Evolutionary conservation across 2,113 vertebrate genomes (phyloP), one percentile per base, ranked within the genome.

Genomic region (Balaeniceps rex): DNA sequence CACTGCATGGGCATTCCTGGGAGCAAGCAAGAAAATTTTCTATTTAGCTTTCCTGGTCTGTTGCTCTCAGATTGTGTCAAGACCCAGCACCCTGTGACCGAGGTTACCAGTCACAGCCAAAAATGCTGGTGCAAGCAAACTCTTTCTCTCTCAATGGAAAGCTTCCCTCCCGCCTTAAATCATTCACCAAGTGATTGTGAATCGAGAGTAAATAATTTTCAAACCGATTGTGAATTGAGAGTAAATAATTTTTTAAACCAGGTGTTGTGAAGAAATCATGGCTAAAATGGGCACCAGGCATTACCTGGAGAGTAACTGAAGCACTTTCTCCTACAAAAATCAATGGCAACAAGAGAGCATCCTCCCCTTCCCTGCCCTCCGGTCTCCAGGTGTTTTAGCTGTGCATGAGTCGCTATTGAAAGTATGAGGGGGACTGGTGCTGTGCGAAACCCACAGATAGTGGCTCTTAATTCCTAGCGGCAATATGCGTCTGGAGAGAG

Each of bases 351-450:
- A 68, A 49, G 34, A 87, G 14, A 42, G 6, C 34, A n/a, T 74
- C 31, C 23, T 96, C 25, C 14, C 11, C 24, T 78, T 60, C 15
- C n/a, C n/a, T 44, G 31, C 46, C 7, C 49, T 86, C 36, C 1
- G 1, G 23, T 83, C 29, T 93, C 8, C 25, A 51, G 46, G 11
- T 54, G 6, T 51, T 95, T 34, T 22, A 71, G 25, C 38, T 68
- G 25, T 6, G 0, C 0, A 0, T 38, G 36, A n/a, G 69, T 75
- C 2, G 0, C 47, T 82, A 11, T 8, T 63, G 74, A 79, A 77
- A 65, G 36, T 51, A 21, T 29, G 31, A 87, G 18, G 31, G 77
- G 11, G 29, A 15, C 15, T 65, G 25, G 3, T 57, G 16, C 25
- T 42, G 8, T 63, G 57, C 76, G 46, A 75, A 71, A 52, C 58